A percentile compares a stretch with the other conserved stretches of the same genome.
Evolutionary conservation across 2,797 vertebrate genomes (phyloP).

Genomic region (Rhinophrynus dorsalis): DNA sequence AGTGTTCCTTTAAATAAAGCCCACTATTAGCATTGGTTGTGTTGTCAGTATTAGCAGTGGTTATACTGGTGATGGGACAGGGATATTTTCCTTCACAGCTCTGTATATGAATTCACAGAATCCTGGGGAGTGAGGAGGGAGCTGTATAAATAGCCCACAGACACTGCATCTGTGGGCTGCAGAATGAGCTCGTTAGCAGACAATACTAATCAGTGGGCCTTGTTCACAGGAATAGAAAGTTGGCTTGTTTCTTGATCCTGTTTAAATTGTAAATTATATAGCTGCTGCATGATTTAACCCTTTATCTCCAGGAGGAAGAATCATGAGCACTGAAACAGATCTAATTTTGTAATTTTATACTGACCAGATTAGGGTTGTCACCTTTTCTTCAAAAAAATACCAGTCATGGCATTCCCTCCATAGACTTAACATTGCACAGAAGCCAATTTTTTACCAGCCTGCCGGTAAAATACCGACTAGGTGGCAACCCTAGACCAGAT

Average conservation of each 20-base stretch:
- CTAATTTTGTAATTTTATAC: too few relatives aligned
- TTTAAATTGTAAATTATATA: slow-evolving; percentile 30
- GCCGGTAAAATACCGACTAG: too few relatives aligned
- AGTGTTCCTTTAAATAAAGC: too few relatives aligned
- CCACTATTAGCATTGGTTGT: too few relatives aligned
- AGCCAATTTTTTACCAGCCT: too few relatives aligned
- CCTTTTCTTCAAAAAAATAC: too few relatives aligned
- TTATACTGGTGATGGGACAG: neutral
- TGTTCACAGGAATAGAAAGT: slow-evolving; percentile 42
- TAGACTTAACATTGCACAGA: too few relatives aligned
- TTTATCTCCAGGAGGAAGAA: neutral
- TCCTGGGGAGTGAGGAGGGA: slow-evolving; percentile 10
- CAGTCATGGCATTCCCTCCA: too few relatives aligned
- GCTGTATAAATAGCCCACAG: slow-evolving; percentile 43
- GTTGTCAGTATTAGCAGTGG: too few relatives aligned
- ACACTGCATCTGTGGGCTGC: slow-evolving; percentile 40
- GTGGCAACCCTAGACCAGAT: too few relatives aligned
- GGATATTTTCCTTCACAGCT: slow-evolving; percentile 18
- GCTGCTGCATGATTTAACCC: slow-evolving; percentile 5
- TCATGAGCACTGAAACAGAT: neutral
- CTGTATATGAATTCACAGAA: slow-evolving; percentile 38
- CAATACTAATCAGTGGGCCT: slow-evolving; percentile 43
- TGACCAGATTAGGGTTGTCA: too few relatives aligned
- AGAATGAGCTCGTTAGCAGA: slow-evolving; percentile 45
- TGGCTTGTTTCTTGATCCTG: slow-evolving; percentile 24